Percentiles rank a stretch among this genome's conserved stretches.
Evolutionary conservation across 1,140 invertebrate species (phyloP).

Genomic region (Tetramorium alpestre): DNA sequence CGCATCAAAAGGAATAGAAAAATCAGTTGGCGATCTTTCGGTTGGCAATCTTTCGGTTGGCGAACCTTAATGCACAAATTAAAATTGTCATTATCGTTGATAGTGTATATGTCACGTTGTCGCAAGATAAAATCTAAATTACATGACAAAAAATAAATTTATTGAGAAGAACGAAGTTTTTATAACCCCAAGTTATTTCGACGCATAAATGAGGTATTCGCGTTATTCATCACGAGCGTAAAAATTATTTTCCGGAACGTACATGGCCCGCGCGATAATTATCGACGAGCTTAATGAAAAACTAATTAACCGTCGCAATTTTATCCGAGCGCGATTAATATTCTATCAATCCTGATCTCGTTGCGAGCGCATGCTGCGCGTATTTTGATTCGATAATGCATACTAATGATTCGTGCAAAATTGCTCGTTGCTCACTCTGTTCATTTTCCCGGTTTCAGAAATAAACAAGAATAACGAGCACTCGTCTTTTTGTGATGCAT

Average conservation of each 20-base stretch:
- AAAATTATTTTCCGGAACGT: conserved; percentile 2
- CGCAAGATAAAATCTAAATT: conserved; percentile 33
- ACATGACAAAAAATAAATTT: not conserved
- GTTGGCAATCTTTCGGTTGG: too few relatives aligned
- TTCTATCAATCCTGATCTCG: not conserved
- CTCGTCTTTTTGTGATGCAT: not conserved
- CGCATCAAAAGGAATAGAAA: not conserved
- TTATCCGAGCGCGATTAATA: conserved; percentile 18
- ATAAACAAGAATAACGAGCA: not conserved
- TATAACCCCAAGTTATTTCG: not conserved
- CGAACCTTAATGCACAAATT: conserved; percentile 15
- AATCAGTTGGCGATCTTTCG: not conserved
- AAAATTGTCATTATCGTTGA: conserved; percentile 2
- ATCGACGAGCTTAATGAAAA: conserved; percentile 36
- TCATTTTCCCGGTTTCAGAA: not conserved
- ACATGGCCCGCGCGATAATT: conserved; percentile 1
- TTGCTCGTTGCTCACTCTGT: not conserved
- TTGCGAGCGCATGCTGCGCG: not conserved
- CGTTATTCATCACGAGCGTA: not conserved
- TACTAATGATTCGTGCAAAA: conserved; percentile 35
- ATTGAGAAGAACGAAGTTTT: not conserved
- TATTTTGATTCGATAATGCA: conserved; percentile 36
- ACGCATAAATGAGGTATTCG: not conserved
- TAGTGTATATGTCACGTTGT: not conserved
- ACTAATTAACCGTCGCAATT: conserved; percentile 51